These are phyloP conservation scores for Ornithoptera priamus DNA, from an alignment of 2,888 invertebrate species.

Conservation along the genomic window DNA sequence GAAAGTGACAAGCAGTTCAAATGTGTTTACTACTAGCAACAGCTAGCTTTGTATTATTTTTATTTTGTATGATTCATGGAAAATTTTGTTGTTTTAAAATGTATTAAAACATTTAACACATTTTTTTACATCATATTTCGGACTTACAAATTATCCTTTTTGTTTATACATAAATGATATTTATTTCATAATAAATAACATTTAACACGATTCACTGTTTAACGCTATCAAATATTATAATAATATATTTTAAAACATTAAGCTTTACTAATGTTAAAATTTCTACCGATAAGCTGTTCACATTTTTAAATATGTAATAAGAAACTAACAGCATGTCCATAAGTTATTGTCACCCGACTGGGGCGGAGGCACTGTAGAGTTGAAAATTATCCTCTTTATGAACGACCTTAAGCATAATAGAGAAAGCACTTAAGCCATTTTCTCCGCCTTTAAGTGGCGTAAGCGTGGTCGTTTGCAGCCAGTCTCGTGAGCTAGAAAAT, in stretches of 20 bases:
- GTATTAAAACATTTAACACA: background rate
- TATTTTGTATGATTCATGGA: too few relatives aligned
- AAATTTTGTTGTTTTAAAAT: background rate
- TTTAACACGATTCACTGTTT: too few relatives aligned
- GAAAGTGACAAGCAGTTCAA: background rate
- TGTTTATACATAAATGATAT: background rate
- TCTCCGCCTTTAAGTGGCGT: conserved; percentile 80
- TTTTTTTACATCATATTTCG: background rate
- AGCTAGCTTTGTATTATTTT: background rate
- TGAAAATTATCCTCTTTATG: conserved; percentile 80
- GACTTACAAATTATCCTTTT: background rate
- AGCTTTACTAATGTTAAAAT: too few relatives aligned
- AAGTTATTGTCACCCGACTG: conserved; percentile 45
- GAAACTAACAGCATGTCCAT: conserved; percentile 46
- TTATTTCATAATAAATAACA: background rate
- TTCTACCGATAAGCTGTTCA: background rate
- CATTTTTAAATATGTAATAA: conserved; percentile 2
- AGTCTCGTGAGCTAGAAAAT: conserved; percentile 78
- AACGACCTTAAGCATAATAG: conserved; percentile 80
- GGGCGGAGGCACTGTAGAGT: conserved; percentile 70
- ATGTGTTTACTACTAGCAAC: too few relatives aligned
- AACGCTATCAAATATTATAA: too few relatives aligned
- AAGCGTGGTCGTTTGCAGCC: conserved; percentile 76
- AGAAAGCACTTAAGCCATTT: conserved; percentile 81
- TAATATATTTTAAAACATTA: too few relatives aligned